Base-by-base conservation (phyloP, 92 coral and sea anemone genomes). In the Siderastrea siderea region DNA sequence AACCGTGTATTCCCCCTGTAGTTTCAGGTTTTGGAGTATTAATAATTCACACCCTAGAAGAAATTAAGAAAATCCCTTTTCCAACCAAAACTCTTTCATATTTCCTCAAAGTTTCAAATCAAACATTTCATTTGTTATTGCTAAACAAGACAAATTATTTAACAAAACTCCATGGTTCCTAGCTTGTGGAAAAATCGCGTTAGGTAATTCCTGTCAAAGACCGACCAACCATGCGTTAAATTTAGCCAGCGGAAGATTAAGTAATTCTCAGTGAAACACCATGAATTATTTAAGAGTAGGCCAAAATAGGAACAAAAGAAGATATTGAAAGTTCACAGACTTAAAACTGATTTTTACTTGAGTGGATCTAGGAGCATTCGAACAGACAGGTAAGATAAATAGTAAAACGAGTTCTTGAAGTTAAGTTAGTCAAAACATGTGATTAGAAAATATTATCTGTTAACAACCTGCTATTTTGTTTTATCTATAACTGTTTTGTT, bases 191-290 rank as follows among this genome's bases (percentile, higher is more conserved):
- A 65, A 48, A 45, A 51, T n/a, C 7, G 47, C 17, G 81, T 84
- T 73, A 26, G 48, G 87, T 84, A 74, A 84, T 74, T 45, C 2
- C 60, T 84, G 72, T 73, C 81, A 60, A 3, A 49, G 16, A 47
- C 60, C 4, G 80, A 11, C 64, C 68, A 84, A 2, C 17, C 87
- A 51, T 4, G 80, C 81, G 81, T 60, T 44, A 62, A 59, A 84
- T 82, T 55, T 71, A 19, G 64, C 26, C 71, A 43, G 80, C 79
- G 60, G 71, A 17, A n/a, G 59, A 74, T 60, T 60, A 84, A 44
- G 87, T 84, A 62, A 84, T 84, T 72, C 87, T 63, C 50, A n/a
- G 72, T 13, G n/a, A 44, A 84, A 84, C 87, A 83, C 60, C 19
- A 50, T 84, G 74, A 74, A 84, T 74, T 4, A 47, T 72, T 84